phyloP scores from a whole-genome alignment of 2,888 invertebrate genomes.

The Lobophora halterata region DNA sequence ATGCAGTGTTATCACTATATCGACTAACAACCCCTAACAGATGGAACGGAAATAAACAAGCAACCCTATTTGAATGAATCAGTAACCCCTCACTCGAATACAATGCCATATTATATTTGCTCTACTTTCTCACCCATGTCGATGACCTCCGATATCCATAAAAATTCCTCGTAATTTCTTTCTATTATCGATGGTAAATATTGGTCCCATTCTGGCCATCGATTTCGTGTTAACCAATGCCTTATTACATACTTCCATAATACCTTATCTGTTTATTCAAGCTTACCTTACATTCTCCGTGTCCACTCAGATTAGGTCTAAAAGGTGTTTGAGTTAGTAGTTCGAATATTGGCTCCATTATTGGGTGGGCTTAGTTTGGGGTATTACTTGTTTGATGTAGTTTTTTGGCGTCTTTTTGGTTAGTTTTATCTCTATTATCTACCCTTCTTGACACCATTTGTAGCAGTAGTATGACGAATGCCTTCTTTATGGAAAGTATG shows the following conservation, averaged over 20 bases:
- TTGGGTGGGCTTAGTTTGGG: constrained; percentile 26
- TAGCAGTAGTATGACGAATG: too few relatives aligned
- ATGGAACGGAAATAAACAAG: too few relatives aligned
- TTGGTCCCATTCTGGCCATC: constrained; percentile 40
- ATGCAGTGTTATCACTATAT: too few relatives aligned
- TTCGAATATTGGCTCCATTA: constrained; percentile 27
- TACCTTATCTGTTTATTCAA: constrained; percentile 48
- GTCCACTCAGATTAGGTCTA: constrained; percentile 35
- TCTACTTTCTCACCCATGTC: constrained; percentile 35
- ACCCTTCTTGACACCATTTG: not conserved
- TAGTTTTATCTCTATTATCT: constrained; percentile 3
- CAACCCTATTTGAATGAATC: too few relatives aligned
- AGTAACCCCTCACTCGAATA: not conserved
- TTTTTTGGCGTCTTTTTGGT: too few relatives aligned
- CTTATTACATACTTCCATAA: constrained; percentile 42
- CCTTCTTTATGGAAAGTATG: too few relatives aligned
- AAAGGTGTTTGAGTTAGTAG: constrained; percentile 35
- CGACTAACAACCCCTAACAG: too few relatives aligned
- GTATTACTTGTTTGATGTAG: constrained; percentile 9
- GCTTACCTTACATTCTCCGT: constrained; percentile 35
- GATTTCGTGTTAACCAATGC: constrained; percentile 50
- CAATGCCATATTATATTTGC: constrained; percentile 26
- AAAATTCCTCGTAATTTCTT: constrained; percentile 29
- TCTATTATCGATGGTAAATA: constrained; percentile 51
- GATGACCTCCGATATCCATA: constrained; percentile 37